phyloP scores from a whole-genome alignment of 2,888 invertebrate genomes.

The Petrophora chlorosata region DNA sequence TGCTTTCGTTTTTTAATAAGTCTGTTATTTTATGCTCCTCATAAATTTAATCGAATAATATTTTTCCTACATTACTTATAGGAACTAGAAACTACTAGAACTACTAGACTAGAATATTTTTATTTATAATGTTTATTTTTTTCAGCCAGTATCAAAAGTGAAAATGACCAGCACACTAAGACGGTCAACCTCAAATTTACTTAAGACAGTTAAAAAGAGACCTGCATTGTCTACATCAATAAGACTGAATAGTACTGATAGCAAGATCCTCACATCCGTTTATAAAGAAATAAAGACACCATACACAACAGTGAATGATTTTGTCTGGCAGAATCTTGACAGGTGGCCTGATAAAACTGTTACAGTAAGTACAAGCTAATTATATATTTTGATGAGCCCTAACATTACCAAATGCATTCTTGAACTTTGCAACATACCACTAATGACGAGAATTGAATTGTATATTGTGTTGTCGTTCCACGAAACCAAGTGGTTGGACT shows the following conservation, averaged over 20 bases:
- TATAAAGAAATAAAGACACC: conserved; percentile 76
- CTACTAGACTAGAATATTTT: too few relatives aligned
- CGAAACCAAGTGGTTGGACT: too few relatives aligned
- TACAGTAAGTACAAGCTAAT: conserved; percentile 87
- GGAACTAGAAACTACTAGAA: too few relatives aligned
- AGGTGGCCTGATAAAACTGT: conserved; percentile 88
- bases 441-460: too few relatives aligned
- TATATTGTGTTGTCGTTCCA: too few relatives aligned
- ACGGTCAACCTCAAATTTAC: conserved; percentile 37
- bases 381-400: too few relatives aligned
- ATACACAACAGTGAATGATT: conserved; percentile 83
- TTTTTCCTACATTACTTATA: too few relatives aligned
- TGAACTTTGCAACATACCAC: too few relatives aligned
- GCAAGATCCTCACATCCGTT: conserved; percentile 73
- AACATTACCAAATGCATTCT: too few relatives aligned
- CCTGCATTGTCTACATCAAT: conserved; percentile 34
- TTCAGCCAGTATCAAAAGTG: conserved; percentile 10
- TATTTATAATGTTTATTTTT: conserved; percentile 12
- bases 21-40: too few relatives aligned
- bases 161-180: conserved; percentile 51
- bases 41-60: too few relatives aligned
- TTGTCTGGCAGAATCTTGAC: conserved; percentile 85
- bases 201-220: conserved; percentile 17
- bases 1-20: too few relatives aligned
- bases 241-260: conserved; percentile 47